Base-by-base conservation (phyloP, 1,140 invertebrate genomes). In the Lamellibrachia luymesi region DNA sequence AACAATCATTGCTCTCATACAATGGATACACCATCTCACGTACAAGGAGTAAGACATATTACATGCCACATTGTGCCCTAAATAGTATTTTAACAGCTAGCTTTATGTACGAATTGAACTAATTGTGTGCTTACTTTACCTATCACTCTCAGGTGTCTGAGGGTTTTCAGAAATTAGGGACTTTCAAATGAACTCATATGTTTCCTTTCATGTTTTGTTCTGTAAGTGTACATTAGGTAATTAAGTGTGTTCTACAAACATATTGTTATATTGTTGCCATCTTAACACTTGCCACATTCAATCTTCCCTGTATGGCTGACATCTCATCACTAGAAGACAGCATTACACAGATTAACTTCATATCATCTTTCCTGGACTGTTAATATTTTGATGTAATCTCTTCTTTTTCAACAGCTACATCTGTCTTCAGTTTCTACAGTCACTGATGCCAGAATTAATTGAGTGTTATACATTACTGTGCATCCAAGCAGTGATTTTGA, bases 21-120 rank as follows among this genome's bases (percentile, higher is more conserved):
- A 96, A 80, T 96, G 96, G 96, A 95, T 95, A 80, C 93, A 95
- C 22, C 93, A 95, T 80, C 94, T 96, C 50, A 94, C 95, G 17
- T 50, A 51, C 27, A 51, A 91, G 90, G 50, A 51, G 90, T 91
- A 91, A 91, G 38, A 22, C 64, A 80, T 56, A 80, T 80, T 80
- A 80, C 64, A 22, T 22, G 17, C 17, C 13, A 2, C 64, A 22
- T 80, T 80, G 2, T 22, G 8, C 13, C 13, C 64, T 80, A 80
- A 80, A 80, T 80, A 80, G 13, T 80, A 80, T 2, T 17, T 80
- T 80, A 80, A 80, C 64, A 80, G 64, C 64, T 22, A 56, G 64
- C 13, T 22, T 80, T 80, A 80, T 22, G 25, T 80, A 80, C 25
- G 38, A 38, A 38, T 38, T 38, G 38, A 38, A 38, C 64, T 80